phyloP scores from a whole-genome alignment of 2,113 vertebrate species.

The Sporophila hypoxantha region DNA sequence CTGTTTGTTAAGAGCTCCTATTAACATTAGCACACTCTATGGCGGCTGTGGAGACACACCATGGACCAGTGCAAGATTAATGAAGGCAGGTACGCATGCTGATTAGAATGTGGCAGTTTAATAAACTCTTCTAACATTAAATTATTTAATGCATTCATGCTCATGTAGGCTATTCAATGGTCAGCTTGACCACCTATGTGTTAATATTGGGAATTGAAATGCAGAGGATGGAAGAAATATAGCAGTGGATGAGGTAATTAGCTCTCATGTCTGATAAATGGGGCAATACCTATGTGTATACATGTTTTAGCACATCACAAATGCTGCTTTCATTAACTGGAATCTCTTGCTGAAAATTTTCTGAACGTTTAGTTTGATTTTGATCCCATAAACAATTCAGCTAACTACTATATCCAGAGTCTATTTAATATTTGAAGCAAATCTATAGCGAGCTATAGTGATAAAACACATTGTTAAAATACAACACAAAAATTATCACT shows the following conservation, averaged over 20 bases:
- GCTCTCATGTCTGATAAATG: slow-evolving; percentile 96
- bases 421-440: slow-evolving; percentile 65
- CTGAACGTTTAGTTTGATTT: slow-evolving; percentile 79
- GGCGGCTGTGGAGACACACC: slow-evolving; percentile 76
- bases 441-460: slow-evolving; percentile 61
- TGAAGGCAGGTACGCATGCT: slow-evolving; percentile 84
- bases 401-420: slow-evolving; percentile 53
- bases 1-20: slow-evolving; percentile 94
- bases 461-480: slow-evolving; percentile 63
- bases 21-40: slow-evolving; percentile 84
- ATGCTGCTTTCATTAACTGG: slow-evolving; percentile 87
- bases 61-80: slow-evolving; percentile 88
- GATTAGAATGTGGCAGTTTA: slow-evolving; percentile 91
- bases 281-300: slow-evolving; percentile 94
- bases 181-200: slow-evolving; percentile 90
- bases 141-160: slow-evolving; percentile 98
- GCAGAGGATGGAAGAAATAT: slow-evolving; percentile 89
- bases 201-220: slow-evolving; percentile 95
- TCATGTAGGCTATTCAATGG: slow-evolving; percentile 89
- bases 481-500: slow-evolving; percentile 58
- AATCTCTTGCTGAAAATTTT: slow-evolving; percentile 79
- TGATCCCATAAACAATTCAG: slow-evolving; percentile 68
- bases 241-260: slow-evolving; percentile 92
- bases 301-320: slow-evolving; percentile 90
- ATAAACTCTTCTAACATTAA: slow-evolving; percentile 92